Base-by-base conservation (phyloP, 2,113 vertebrate genomes). In the Polypterus senegalus region DNA sequence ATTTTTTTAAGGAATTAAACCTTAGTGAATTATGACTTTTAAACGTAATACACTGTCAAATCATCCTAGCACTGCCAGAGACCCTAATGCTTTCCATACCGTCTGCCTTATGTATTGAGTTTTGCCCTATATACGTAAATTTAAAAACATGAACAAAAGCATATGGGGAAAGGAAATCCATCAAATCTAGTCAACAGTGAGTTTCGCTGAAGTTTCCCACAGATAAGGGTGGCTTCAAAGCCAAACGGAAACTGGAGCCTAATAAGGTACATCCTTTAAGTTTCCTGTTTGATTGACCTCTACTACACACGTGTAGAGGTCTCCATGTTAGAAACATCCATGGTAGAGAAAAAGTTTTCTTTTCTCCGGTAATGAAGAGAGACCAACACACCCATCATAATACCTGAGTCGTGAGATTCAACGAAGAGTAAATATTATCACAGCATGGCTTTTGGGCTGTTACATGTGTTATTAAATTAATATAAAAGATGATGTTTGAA, bases 31-130 rank as follows among this genome's bases (percentile, higher is more conserved):
- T 27, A 27, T 27, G 27, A 27, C 27, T 27, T 27, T 27, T 27
- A 27, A 27, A 27, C 27, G 27, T 27, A 74, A 85, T 80, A 72
- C 72, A 73, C 74, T 78, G 77, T 81, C 75, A 6, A 64, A 66
- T 69, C 65, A 61, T 71, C 84, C 86, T 79, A 71, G 78, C 73
- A 69, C 82, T 82, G 81, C 80, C 78, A 76, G 77, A 76, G 73
- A 61, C 57, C 66, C 62, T 84, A 81, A 91, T 90, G 81, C 79
- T 81, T 83, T 83, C 85, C 87, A 92, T 87, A 88, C 82, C 63
- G 71, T 84, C 81, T 90, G 88, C 83, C 85, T 81, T 67, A 71
- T 63, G 71, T 81, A 69, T 66, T 66, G 74, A 67, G 63, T 72
- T 72, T 65, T 84, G 77, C 82, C 84, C 80, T 70, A 67, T 58